Percentiles rank a stretch among this genome's conserved stretches.
phyloP scores from a whole-genome alignment of 2,113 vertebrate species.

The Thomomys bottae region DNA sequence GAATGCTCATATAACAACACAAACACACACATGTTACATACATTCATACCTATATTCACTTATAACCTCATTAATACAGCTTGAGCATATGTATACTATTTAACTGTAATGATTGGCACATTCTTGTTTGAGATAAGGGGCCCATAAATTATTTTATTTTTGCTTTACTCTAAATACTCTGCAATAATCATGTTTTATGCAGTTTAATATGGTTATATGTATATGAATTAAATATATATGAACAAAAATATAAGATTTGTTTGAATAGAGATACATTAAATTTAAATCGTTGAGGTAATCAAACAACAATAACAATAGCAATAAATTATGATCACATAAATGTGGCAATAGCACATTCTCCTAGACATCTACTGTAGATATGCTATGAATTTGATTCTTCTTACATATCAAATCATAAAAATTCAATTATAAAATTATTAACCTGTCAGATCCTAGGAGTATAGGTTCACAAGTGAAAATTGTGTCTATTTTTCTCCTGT shows the following conservation, averaged over 20 bases:
- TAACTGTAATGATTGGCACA: neutral
- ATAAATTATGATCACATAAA: neutral
- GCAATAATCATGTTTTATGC: neutral
- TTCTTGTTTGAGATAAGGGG: neutral
- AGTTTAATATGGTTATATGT: neutral
- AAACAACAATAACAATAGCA: neutral
- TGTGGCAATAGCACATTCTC: neutral
- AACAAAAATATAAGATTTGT: neutral
- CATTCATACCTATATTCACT: neutral
- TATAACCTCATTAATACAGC: neutral
- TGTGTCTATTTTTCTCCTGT: neutral
- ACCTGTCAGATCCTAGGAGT: neutral
- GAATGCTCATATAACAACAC: too few relatives aligned
- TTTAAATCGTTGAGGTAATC: neutral
- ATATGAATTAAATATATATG: neutral
- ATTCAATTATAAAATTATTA: neutral
- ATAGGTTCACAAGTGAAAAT: neutral
- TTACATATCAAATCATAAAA: neutral
- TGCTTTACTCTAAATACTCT: neutral
- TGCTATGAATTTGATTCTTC: neutral
- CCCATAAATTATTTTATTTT: neutral
- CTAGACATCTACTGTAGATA: neutral
- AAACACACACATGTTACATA: neutral
- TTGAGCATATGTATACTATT: neutral
- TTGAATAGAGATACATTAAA: neutral